These are phyloP conservation scores for Sialia sialis DNA, from an alignment of 2,113 vertebrate genomes.

Conservation along the genomic window DNA sequence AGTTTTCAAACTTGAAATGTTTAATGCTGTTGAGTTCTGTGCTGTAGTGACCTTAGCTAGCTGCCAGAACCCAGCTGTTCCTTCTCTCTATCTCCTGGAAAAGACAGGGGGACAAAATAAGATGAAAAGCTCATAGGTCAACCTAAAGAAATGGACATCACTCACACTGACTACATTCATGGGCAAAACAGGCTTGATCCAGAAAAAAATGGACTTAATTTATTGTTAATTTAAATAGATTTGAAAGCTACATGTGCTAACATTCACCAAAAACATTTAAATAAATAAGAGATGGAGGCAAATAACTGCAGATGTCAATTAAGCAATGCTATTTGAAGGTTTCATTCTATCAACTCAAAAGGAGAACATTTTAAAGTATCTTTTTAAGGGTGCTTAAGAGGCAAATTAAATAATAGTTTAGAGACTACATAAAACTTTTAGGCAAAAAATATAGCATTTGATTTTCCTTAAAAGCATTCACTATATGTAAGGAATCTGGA, in stretches of 20 bases:
- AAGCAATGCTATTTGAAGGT: neutral
- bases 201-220: neutral
- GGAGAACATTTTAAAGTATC: neutral
- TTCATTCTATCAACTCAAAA: neutral
- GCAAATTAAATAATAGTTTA: neutral
- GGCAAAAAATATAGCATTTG: neutral
- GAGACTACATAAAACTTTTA: neutral
- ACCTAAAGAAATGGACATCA: neutral
- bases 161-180: neutral
- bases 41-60: neutral
- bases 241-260: neutral
- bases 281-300: neutral
- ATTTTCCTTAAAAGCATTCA: neutral
- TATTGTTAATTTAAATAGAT: neutral
- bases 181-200: neutral
- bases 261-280: neutral
- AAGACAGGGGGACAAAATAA: neutral
- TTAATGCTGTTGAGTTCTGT: neutral
- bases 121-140: neutral
- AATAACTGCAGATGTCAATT: neutral
- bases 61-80: accelerated
- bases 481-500: neutral
- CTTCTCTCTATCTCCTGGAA: neutral
- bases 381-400: neutral
- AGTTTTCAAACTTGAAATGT: neutral